Evolutionary conservation across 1,140 invertebrate species (phyloP), one percentile per base, ranked within the genome.

Genomic region (Drosophila nikananu): DNA sequence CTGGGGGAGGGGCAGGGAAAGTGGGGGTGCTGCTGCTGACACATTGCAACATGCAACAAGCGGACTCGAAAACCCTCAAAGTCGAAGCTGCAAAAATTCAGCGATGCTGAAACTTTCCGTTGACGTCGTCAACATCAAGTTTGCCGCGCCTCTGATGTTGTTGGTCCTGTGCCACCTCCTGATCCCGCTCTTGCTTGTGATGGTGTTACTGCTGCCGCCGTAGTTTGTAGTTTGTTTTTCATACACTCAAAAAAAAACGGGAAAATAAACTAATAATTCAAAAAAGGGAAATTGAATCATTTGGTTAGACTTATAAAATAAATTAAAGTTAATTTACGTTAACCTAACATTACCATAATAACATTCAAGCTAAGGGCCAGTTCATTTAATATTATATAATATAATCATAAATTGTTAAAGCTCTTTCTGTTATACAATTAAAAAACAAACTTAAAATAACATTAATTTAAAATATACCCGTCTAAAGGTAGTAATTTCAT

Each of bases 41-140:
- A 84, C 78, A 83, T 84, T 84, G 81, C 77, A 81, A 80, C 82
- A 84, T 84, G 82, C 82, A 84, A 84, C 82, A 86, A 83, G 82
- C 82, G 41, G 52, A 60, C 44, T 63, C 37, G 52, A 58, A 44
- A 73, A 46, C 65, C 67, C 51, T 61, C 68, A 74, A 76, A 80
- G 68, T 57, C 58, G 72, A 84, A 78, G 78, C 82, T 81, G 52
- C 82, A 81, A 58, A 84, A 84, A 86, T 75, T 48, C 82, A 86
- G 39, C 82, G 63, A 86, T 66, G 82, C 78, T 78, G 82, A 81
- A 84, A 84, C 51, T 74, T 81, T 75, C 35, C 66, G 74, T 86
- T 86, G 68, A 82, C 74, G 58, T 74, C 66, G 64, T 51, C 71
- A 66, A 42, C 73, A 77, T 75, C 54, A 57, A 75, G 70, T 74